Base-by-base conservation (phyloP, 2,113 vertebrate genomes). In the Charina bottae region DNA sequence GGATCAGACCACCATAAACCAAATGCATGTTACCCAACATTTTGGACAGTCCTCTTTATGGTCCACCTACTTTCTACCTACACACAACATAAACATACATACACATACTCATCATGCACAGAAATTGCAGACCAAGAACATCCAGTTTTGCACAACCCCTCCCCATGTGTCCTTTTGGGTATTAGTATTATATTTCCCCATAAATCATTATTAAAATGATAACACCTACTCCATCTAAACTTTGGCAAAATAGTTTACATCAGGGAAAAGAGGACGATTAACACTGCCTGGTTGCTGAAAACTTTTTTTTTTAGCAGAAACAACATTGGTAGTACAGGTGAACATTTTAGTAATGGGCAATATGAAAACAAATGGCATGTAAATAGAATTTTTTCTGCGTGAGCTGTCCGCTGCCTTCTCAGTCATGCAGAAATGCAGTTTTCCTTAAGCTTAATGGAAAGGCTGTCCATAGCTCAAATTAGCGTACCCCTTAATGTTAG, bases 331-430 rank as follows among this genome's bases (percentile, higher is more conserved):
- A 5, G 2, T 9, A 72, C 17, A 46, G 33, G 19, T 17, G 6
- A 58, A 92, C 56, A 72, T 55, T 87, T 58, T 26, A 17, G 49
- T 2, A 93, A 19, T 49, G 58, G 85, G 49, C 5, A 53, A 93
- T 68, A 92, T 87, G 89, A 60, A 49, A 26, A 58, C 42, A 83
- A 62, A 83, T 17, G 84, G 4, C 24, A 26, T 56, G 72, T 54
- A 94, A 92, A 89, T 54, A 78, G 90, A 93, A 60, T 64, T 56
- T 87, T 60, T 13, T 93, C 64, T 92, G 91, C 93, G 88, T 17
- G 46, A 91, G 64, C 56, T 24, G 17, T 78, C 86, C 72, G 56
- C 83, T 58, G 83, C 90, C 91, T 93, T 90, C 62, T 88, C 2
- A 58, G 49, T 54, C 46, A 92, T 0, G 0, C 1, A 26, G 85